These are phyloP conservation scores for Drosophila robusta DNA, from an alignment of 2,888 invertebrate species.

Conservation along the genomic window DNA sequence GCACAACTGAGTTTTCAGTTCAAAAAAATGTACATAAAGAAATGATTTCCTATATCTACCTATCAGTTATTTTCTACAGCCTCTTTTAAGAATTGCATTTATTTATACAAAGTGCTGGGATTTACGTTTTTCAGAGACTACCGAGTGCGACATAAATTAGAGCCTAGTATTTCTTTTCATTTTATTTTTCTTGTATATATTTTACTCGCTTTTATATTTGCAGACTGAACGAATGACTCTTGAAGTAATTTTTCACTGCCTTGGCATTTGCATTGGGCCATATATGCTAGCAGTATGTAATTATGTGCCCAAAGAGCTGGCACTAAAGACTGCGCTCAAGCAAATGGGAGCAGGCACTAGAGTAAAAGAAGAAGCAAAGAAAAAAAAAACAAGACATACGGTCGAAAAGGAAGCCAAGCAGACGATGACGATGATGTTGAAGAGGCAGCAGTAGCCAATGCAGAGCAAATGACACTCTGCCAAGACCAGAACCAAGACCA, in stretches of 20 bases:
- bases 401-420: conserved; percentile 51
- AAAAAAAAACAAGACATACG: conserved; percentile 2
- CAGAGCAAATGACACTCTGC: conserved; percentile 54
- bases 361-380: conserved; percentile 9
- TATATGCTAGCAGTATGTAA: conserved; percentile 52
- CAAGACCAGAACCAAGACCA: conserved; percentile 35
- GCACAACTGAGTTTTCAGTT: not conserved
- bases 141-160: conserved; percentile 33
- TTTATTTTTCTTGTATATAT: conserved; percentile 6
- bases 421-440: conserved; percentile 36
- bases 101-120: not conserved
- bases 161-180: conserved; percentile 6
- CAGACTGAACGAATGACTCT: conserved; percentile 34
- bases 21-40: not conserved
- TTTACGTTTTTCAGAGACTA: conserved; percentile 17
- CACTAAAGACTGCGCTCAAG: conserved; percentile 64
- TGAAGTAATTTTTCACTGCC: conserved; percentile 58
- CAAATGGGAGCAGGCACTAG: conserved; percentile 66
- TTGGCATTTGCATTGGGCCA: conserved; percentile 45
- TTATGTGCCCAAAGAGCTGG: conserved; percentile 54
- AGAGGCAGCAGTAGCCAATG: conserved; percentile 20
- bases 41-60: not conserved
- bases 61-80: not conserved
- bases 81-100: conserved; percentile 1
- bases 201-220: conserved; percentile 30